Evolutionary conservation across 2,113 vertebrate species (phyloP), one percentile per base, ranked within the genome.

Genomic region (Aptenodytes patagonicus): DNA sequence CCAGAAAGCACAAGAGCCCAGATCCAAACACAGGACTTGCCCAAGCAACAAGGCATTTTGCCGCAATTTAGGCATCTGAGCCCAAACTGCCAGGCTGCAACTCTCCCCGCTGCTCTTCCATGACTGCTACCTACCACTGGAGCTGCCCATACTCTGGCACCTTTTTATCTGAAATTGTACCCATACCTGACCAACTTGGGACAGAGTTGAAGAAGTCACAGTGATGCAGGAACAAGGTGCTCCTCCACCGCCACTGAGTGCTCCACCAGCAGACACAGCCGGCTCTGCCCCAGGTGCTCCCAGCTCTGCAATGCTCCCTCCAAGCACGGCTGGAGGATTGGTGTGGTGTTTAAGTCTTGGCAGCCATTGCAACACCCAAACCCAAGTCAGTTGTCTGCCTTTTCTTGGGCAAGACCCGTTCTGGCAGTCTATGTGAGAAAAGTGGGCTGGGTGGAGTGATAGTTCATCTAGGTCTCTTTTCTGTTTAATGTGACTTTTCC

Each of bases 401-500:
- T 75, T 77, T 14, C 64, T 51, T 52, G 51, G 29, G 42, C 47
- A 84, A 71, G 64, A 24, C 38, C 22, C 1, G 0, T n/a, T 87
- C 22, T 40, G 49, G 13, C 42, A 78, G n/a, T 15, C 47, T 40
- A 2, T 0, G 0, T 5, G 44, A 87, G 57, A 49, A 64, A 79
- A 82, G 47, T 28, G 6, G 69, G 72, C 24, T 84, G 93, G 12
- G 55, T n/a, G 65, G 38, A 32, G 26, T 15, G 47, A 77, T 18
- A 8, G 2, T 64, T 87, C 12, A 82, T 26, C 26, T 71, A 47
- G 65, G 65, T 31, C n/a, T 42, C 20, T 61, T 62, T 70, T 68
- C 69, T 94, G 14, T 79, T 94, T 47, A 79, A 79, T 57, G 46
- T 5, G 54, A 82, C 61, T 87, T 97, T 95, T 95, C 89, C 91